A percentile compares a stretch with the other conserved stretches of the same genome.
Evolutionary conservation across 2,797 vertebrate genomes (phyloP).

Genomic region (Pteronotus mesoamericanus): DNA sequence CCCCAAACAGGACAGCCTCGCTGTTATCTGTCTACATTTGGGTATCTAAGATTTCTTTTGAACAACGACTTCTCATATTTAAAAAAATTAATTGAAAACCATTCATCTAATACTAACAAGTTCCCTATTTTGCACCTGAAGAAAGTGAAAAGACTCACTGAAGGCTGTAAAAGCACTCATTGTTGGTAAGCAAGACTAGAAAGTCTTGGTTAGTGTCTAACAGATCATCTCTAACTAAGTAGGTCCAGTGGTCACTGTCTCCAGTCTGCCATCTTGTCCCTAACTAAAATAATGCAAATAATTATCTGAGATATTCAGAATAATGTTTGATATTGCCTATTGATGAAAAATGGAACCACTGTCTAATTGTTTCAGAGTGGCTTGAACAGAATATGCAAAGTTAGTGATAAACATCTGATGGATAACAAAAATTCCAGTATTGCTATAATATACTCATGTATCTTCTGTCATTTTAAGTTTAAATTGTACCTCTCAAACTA

Average conservation of each 20-base stretch:
- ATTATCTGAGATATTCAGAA: not conserved
- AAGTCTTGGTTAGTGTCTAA: not conserved
- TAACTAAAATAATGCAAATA: not conserved
- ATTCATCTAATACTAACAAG: not conserved
- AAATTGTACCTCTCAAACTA: slow-evolving; percentile 34
- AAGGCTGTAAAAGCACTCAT: not conserved
- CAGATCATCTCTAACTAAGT: not conserved
- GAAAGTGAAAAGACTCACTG: not conserved
- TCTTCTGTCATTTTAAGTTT: slow-evolving; percentile 35
- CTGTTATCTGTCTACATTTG: not conserved
- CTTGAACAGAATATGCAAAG: slow-evolving; percentile 33
- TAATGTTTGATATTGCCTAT: not conserved
- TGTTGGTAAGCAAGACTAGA: not conserved
- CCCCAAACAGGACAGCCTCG: fast-evolving
- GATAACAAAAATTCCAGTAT: slow-evolving; percentile 25
- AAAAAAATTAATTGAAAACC: not conserved
- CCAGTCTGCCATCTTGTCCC: not conserved
- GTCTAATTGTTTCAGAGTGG: not conserved
- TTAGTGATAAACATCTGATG: not conserved
- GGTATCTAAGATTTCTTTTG: not conserved
- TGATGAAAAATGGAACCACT: not conserved
- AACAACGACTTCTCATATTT: not conserved
- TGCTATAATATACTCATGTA: not conserved
- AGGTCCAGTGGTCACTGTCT: not conserved
- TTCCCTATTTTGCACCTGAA: not conserved